Percentiles rank a stretch among this genome's conserved stretches.
phyloP scores from a whole-genome alignment of 2,888 invertebrate genomes.

The Charanyca ferruginea region DNA sequence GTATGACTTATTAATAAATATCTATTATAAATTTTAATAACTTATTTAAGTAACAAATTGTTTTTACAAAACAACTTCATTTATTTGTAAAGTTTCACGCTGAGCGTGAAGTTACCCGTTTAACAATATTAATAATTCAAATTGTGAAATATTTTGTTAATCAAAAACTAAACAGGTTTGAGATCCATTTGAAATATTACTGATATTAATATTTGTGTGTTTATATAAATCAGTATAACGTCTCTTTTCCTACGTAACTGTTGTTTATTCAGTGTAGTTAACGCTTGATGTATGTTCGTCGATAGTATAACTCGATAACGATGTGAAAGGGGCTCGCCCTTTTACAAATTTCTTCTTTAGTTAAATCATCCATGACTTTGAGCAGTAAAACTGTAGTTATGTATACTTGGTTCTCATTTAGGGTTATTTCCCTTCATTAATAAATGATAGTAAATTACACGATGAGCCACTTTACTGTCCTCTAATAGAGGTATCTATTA shows the following conservation, averaged over 20 bases:
- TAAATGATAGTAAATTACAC: slow-evolving; percentile 73
- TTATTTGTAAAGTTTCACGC: slow-evolving; percentile 57
- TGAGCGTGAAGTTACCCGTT: slow-evolving; percentile 54
- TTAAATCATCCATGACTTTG: slow-evolving; percentile 83
- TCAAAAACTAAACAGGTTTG: slow-evolving; percentile 50
- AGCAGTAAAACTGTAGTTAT: slow-evolving; percentile 78
- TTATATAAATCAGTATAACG: slow-evolving; percentile 46
- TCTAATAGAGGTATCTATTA: slow-evolving; percentile 63
- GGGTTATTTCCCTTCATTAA: slow-evolving; percentile 77
- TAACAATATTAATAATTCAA: slow-evolving; percentile 48
- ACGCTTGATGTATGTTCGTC: slow-evolving; percentile 56
- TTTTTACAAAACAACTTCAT: slow-evolving; percentile 50
- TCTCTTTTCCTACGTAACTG: slow-evolving; percentile 35
- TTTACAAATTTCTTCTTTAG: slow-evolving; percentile 70
- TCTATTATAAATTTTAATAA: slow-evolving; percentile 17
- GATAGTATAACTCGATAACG: slow-evolving; percentile 65
- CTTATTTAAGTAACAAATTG: slow-evolving; percentile 33
- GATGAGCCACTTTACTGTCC: slow-evolving; percentile 67
- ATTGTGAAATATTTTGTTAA: slow-evolving; percentile 44
- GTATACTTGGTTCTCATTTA: slow-evolving; percentile 74
- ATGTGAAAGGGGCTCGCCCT: slow-evolving; percentile 59
- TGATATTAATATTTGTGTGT: slow-evolving; percentile 48
- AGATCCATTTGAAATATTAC: slow-evolving; percentile 34
- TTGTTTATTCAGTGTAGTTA: slow-evolving; percentile 40
- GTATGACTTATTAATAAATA: slow-evolving; percentile 10